Evolutionary conservation across 1,140 invertebrate species (phyloP), one percentile per base, ranked within the genome.

Genomic region (Diabrotica virgifera): DNA sequence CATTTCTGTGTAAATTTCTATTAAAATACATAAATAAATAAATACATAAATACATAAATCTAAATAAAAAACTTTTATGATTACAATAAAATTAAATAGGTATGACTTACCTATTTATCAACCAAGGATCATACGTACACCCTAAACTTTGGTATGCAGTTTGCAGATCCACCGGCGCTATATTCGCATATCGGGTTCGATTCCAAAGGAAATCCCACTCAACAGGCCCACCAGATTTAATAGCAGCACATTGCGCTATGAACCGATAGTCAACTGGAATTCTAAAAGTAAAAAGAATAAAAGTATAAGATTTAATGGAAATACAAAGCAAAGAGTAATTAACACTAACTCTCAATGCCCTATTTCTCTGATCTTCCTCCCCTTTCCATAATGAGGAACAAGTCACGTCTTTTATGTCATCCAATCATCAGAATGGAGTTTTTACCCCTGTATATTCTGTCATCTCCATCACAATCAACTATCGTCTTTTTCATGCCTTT

Each of bases 121-220:
- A 58, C 76, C 76, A 77, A 11, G 76, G 72, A 64, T 77, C 73
- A 51, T 73, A 70, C 8, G 73, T 74, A 64, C 76, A 77, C 36
- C 76, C 76, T 14, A 77, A 67, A 62, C 70, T 74, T 12, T 72
- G 62, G 56, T 75, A 77, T 4, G 70, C 66, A 11, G 68, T 72
- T 70, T 76, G 69, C 14, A 76, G 52, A 57, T 75, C 73, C 10
- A 51, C 54, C n/a, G 73, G 67, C 24, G 72, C 65, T 13, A 74
- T 74, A n/a, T 57, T 62, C n/a, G 72, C 67, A 9, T 62, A 69
- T 7, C 66, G 51, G 10, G 74, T 75, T 36, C 74, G 63, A 24
- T 73, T 69, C 73, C 73, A 77, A 9, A 77, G 60, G 36, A 76
- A 76, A 38, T 76, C 70, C 76, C 76, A 77, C 67, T 77, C 74